Base-by-base conservation (phyloP, 1,140 invertebrate genomes). In the Eurosta solidaginis region DNA sequence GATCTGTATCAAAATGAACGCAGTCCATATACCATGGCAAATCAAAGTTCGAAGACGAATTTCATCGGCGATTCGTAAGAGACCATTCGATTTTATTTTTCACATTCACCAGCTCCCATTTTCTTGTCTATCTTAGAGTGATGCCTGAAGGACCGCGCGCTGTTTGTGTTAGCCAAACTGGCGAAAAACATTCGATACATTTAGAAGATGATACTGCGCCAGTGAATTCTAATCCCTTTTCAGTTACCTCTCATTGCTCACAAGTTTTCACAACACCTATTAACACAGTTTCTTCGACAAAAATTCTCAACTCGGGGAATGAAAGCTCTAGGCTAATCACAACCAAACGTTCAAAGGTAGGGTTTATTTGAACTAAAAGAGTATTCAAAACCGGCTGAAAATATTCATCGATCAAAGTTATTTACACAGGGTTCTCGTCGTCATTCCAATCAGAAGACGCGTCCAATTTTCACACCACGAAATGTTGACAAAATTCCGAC, bases 41-140 rank as follows among this genome's bases (percentile, higher is more conserved):
- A 36, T 33, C 54, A 77, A 10, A 59, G 44, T 17, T 77, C 77
- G 20, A 45, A 45, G 25, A 77, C 59, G 14, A 77, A 77, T 42
- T 77, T 77, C 54, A 77, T 77, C 25, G 77, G 77, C n/a, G 77
- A 77, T 68, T 40, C 77, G 77, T 77, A 44, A 68, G 77, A n/a
- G n/a, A n/a, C n/a, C n/a, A n/a, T n/a, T n/a, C n/a, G n/a, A n/a
- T n/a, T n/a, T n/a, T n/a, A n/a, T n/a, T n/a, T n/a, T n/a, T n/a
- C n/a, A n/a, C n/a, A n/a, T n/a, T n/a, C n/a, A n/a, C 7, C 44
- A 12, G 20, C 10, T 9, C 29, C 40, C 42, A 20, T 54, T 47
- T 12, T 75, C 20, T 29, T 25, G 7, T 42, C 17, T 36, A 29
- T 40, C 49, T 33, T 45, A 68, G 52, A 7, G 25, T 77, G 22